Conservation (phyloP, 2,888 invertebrate species). For the Serripes groenlandicus region DNA sequence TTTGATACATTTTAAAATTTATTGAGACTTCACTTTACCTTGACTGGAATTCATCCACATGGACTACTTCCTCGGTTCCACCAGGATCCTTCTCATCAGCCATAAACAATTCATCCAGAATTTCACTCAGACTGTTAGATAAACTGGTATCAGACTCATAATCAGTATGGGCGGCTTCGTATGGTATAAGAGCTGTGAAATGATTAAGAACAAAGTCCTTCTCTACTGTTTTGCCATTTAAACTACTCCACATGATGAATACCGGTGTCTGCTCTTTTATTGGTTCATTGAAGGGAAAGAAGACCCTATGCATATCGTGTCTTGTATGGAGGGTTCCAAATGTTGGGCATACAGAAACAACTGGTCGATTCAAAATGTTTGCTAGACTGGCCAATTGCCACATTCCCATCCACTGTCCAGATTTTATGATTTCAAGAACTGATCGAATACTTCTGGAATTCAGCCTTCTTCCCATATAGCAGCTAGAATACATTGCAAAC, state of each 20-base stretch:
- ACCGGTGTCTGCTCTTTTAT: slow-evolving; percentile 2
- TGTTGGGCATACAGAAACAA: slow-evolving; percentile 20
- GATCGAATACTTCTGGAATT: neutral
- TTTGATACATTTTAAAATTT: neutral
- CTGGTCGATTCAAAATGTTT: slow-evolving; percentile 8
- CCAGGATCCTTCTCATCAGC: slow-evolving; percentile 21
- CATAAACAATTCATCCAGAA: slow-evolving; percentile 10
- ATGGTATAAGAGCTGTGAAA: slow-evolving; percentile 31
- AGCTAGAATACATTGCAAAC: slow-evolving; percentile 20
- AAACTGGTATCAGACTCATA: slow-evolving; percentile 25
- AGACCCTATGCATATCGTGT: slow-evolving; percentile 18
- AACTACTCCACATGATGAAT: slow-evolving; percentile 25
- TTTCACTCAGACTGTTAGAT: slow-evolving; percentile 12
- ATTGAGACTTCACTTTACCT: neutral
- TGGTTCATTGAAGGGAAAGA: slow-evolving; percentile 10
- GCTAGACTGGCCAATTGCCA: slow-evolving; percentile 28
- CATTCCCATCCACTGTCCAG: slow-evolving; percentile 20
- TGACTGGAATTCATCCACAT: neutral
- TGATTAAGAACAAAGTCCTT: slow-evolving; percentile 25
- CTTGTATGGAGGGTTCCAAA: neutral
- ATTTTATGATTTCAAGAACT: neutral
- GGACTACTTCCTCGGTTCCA: neutral
- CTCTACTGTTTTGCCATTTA: slow-evolving; percentile 25
- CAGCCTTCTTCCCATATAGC: slow-evolving; percentile 7
- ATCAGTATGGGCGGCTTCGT: slow-evolving; percentile 18